Conservation (phyloP, 2,797 vertebrate genomes). For the Onychomys torridus region DNA sequence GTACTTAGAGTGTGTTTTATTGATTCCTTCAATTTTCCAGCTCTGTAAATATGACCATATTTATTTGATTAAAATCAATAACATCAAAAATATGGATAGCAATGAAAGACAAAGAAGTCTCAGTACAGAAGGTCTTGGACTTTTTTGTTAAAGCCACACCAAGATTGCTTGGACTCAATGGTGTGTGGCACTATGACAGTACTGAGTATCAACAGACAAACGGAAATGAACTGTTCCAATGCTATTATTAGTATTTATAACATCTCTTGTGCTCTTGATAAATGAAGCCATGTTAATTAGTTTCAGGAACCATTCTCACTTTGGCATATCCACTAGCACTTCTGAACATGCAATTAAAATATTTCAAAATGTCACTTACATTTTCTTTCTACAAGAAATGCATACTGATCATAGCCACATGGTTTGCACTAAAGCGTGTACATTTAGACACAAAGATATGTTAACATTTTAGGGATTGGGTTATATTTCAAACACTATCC, state of each 20-base stretch:
- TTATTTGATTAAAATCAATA: neutral
- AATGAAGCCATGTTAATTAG: slow-evolving; percentile 95
- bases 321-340: slow-evolving; percentile 85
- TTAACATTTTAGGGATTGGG: slow-evolving; percentile 65
- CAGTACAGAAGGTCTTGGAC: neutral
- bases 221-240: slow-evolving; percentile 86
- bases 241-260: slow-evolving; percentile 91
- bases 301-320: slow-evolving; percentile 88
- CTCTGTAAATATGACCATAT: slow-evolving; percentile 3
- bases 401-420: slow-evolving; percentile 88
- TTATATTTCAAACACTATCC: slow-evolving; percentile 65
- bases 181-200: slow-evolving; percentile 5
- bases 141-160: slow-evolving; percentile 63
- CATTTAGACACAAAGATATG: slow-evolving; percentile 74
- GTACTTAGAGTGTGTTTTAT: neutral
- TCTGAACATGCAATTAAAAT: slow-evolving; percentile 91
- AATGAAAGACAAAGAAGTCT: neutral
- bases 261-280: slow-evolving; percentile 88
- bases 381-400: slow-evolving; percentile 87
- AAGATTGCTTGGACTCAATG: slow-evolving; percentile 53
- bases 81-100: neutral
- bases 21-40: neutral
- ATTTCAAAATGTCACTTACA: slow-evolving; percentile 89
- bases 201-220: slow-evolving; percentile 79
- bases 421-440: slow-evolving; percentile 75